A percentile compares a stretch with the other conserved stretches of the same genome.
These are phyloP conservation scores for Sylvia borin DNA, from an alignment of 2,797 vertebrate species.

Conservation along the genomic window DNA sequence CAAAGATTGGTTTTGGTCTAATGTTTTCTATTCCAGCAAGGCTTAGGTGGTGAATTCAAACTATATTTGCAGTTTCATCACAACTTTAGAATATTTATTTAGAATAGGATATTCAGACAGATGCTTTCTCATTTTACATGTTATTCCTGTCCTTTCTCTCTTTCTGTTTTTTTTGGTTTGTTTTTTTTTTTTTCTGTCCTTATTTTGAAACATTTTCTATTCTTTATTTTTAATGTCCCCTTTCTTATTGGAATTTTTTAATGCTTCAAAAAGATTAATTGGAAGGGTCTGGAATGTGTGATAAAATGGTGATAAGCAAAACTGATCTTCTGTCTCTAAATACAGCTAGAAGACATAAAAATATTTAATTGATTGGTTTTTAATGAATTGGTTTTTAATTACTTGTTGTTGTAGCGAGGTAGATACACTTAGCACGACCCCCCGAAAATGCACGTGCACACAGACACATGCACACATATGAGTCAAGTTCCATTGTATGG, in stretches of 20 bases:
- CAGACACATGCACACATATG: rapidly evolving
- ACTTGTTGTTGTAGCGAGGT: neutral
- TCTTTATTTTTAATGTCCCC: neutral
- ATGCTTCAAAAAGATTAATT: neutral
- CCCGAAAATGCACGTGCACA: neutral
- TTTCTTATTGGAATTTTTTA: neutral
- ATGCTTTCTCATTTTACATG: neutral
- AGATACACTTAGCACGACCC: neutral
- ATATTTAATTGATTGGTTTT: neutral
- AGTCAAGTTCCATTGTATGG: neutral
- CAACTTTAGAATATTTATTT: neutral
- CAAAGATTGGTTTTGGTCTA: slow-evolving; percentile 2
- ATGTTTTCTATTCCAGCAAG: slow-evolving; percentile 1
- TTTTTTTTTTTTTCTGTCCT: neutral
- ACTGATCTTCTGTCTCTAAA: neutral
- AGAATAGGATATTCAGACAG: neutral
- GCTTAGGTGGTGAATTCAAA: neutral
- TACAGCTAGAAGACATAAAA: neutral
- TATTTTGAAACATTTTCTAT: neutral
- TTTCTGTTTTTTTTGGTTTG: neutral
- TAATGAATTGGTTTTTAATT: neutral
- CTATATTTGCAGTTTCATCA: neutral
- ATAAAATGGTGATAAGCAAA: neutral
- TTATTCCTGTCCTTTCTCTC: neutral
- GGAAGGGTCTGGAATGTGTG: neutral